phyloP scores from a whole-genome alignment of 2,797 vertebrate species.

The Sylvia borin region DNA sequence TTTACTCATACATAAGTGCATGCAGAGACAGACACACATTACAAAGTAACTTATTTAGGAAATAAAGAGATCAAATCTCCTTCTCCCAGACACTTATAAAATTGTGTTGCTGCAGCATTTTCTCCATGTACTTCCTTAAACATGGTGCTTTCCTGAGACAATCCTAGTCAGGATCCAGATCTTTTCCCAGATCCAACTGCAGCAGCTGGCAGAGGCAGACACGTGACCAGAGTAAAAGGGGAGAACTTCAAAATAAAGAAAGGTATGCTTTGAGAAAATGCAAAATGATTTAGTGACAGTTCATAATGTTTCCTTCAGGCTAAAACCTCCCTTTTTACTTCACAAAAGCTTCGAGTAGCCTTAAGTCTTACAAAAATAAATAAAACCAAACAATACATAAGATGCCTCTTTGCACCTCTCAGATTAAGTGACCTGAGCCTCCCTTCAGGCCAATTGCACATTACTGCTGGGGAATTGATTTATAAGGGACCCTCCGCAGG shows the following conservation, averaged over 20 bases:
- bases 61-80: slow-evolving; percentile 4
- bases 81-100: slow-evolving; percentile 35
- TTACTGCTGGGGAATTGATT: slow-evolving; percentile 6
- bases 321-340: background rate
- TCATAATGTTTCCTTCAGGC: background rate
- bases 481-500: slow-evolving; percentile 52
- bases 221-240: slow-evolving; percentile 34
- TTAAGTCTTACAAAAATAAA: slow-evolving; percentile 26
- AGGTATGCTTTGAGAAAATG: background rate
- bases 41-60: background rate
- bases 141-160: slow-evolving; percentile 29
- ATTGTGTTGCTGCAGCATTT: background rate
- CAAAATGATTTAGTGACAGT: background rate
- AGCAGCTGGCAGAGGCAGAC: slow-evolving; percentile 32
- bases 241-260: background rate
- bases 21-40: background rate
- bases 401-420: slow-evolving; percentile 39
- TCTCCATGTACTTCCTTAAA: slow-evolving; percentile 22
- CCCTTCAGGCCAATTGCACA: slow-evolving; percentile 20
- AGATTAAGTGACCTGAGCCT: slow-evolving; percentile 18
- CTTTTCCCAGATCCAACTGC: slow-evolving; percentile 69
- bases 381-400: slow-evolving; percentile 11
- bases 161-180: slow-evolving; percentile 53
- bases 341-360: slow-evolving; percentile 10
- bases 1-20: background rate